These are phyloP conservation scores for Halyomorpha halys DNA, from an alignment of 1,140 invertebrate genomes.

Conservation along the genomic window DNA sequence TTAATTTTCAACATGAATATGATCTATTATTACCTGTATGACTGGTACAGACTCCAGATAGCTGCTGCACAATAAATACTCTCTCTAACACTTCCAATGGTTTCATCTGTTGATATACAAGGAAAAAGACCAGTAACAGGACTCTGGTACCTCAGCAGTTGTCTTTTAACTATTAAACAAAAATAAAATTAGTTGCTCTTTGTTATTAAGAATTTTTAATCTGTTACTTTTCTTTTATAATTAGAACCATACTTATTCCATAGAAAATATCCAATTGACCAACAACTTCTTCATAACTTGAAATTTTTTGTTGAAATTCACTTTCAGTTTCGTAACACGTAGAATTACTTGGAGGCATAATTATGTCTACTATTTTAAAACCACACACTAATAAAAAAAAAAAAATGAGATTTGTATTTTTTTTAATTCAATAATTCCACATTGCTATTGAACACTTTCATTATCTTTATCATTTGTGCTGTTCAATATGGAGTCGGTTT, in stretches of 20 bases:
- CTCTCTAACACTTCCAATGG: slow-evolving; percentile 80
- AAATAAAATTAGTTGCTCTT: neutral
- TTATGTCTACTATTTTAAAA: neutral
- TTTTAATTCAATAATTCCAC: too few species aligned
- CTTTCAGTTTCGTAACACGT: neutral
- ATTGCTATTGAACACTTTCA: too few species aligned
- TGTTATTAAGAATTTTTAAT: neutral
- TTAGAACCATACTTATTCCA: slow-evolving; percentile 61
- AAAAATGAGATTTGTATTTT: too few species aligned
- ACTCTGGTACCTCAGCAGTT: slow-evolving; percentile 85
- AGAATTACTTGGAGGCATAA: neutral
- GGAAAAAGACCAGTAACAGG: slow-evolving; percentile 92
- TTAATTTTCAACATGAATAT: too few species aligned
- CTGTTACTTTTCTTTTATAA: neutral
- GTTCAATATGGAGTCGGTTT: too few species aligned
- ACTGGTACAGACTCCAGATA: slow-evolving; percentile 91
- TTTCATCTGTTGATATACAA: slow-evolving; percentile 64
- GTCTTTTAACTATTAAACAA: slow-evolving; percentile 73
- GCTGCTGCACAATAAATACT: slow-evolving; percentile 94
- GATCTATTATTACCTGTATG: slow-evolving; percentile 61
- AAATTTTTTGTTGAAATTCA: slow-evolving; percentile 47
- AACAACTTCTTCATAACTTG: slow-evolving; percentile 83
- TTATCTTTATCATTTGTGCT: too few species aligned
- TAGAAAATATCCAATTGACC: slow-evolving; percentile 83
- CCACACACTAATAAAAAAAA: too few species aligned